Percentiles rank a stretch among this genome's conserved stretches.
Conservation (phyloP, 2,797 vertebrate genomes). For the Enteromius paludinosus region DNA sequence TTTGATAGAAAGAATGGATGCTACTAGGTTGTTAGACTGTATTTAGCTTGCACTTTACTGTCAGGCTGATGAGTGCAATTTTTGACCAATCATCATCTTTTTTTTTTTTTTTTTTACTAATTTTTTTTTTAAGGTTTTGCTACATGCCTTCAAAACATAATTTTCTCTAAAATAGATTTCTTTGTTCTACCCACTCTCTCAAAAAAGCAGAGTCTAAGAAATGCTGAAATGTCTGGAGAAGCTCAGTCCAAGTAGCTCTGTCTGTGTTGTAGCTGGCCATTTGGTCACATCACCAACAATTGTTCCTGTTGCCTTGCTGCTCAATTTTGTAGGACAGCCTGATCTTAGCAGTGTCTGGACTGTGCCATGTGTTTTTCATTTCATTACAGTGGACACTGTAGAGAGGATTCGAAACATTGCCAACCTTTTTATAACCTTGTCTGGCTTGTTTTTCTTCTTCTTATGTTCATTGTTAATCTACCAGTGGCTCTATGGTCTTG, state of each 20-base stretch:
- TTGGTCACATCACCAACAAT: constrained; percentile 9
- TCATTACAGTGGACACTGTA: neutral
- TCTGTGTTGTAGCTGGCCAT: neutral
- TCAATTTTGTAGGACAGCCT: constrained; percentile 8
- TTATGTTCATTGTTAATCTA: neutral
- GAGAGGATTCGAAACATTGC: constrained; percentile 14
- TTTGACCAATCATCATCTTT: neutral
- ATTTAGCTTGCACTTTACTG: neutral
- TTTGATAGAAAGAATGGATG: neutral
- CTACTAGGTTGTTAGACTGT: neutral
- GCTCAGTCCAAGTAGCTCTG: neutral
- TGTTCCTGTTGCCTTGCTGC: neutral
- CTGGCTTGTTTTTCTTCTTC: neutral
- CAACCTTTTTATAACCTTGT: constrained; percentile 4
- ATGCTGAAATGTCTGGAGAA: constrained; percentile 9
- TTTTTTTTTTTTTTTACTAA: too few species aligned
- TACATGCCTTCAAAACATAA: neutral
- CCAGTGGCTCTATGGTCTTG: neutral
- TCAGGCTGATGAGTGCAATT: neutral
- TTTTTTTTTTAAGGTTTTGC: neutral
- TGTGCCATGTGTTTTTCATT: constrained; percentile 27
- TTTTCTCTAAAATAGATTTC: neutral
- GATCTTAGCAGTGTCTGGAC: constrained; percentile 8
- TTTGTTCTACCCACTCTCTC: neutral
- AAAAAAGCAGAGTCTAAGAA: neutral